These are phyloP conservation scores for Cassiopea andromeda DNA, from an alignment of 30 jellyfish, hydroid and myxozoan species.

Conservation along the genomic window DNA sequence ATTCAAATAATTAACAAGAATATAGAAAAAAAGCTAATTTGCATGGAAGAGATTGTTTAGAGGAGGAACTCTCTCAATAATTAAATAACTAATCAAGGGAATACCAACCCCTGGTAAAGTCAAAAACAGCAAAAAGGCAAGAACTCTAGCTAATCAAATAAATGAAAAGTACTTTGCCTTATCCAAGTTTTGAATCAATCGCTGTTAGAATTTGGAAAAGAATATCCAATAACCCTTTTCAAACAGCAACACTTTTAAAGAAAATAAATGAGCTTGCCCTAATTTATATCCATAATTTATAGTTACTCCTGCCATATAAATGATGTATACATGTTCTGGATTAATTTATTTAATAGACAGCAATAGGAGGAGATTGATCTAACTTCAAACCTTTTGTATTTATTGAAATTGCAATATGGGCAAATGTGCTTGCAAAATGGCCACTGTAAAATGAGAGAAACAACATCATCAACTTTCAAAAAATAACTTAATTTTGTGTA, in stretches of 20 bases:
- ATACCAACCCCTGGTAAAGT: neutral
- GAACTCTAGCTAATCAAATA: neutral
- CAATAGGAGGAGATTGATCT: neutral
- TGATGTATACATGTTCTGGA: too few relatives aligned
- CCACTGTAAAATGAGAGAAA: slow-evolving; percentile 76
- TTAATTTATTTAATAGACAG: too few relatives aligned
- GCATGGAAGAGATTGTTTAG: neutral
- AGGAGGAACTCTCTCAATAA: neutral
- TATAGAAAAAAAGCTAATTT: too few relatives aligned
- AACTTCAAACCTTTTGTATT: slow-evolving; percentile 74
- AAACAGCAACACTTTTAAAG: neutral
- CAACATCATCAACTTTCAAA: neutral
- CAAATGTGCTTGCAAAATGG: slow-evolving; percentile 92
- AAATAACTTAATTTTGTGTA: too few relatives aligned
- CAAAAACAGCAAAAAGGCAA: neutral
- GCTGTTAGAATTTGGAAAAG: neutral
- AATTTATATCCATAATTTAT: too few relatives aligned
- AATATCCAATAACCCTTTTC: neutral
- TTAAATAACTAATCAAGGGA: neutral
- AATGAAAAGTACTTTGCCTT: neutral
- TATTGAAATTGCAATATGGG: slow-evolving; percentile 95
- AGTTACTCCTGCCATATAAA: too few relatives aligned
- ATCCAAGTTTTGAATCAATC: neutral
- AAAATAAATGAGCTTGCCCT: too few relatives aligned
- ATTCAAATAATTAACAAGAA: neutral